Conservation (phyloP, 2,888 invertebrate genomes). For the Malthinus seriepunctatus region DNA sequence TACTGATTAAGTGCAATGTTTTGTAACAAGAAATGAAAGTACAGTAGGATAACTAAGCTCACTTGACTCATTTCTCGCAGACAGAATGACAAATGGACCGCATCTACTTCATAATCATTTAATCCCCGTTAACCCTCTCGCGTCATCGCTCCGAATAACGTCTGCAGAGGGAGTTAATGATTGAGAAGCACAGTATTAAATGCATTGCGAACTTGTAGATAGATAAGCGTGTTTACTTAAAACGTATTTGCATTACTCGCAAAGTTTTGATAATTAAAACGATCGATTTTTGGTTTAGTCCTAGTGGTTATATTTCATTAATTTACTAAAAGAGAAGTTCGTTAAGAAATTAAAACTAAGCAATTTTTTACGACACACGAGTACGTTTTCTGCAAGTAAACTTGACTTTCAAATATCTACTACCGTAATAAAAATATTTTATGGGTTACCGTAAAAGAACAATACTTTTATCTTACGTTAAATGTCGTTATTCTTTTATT, state of each 20-base stretch:
- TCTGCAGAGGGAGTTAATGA: conserved; percentile 36
- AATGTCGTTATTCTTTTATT: neutral
- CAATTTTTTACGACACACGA: neutral
- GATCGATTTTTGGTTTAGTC: neutral
- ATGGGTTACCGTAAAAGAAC: neutral
- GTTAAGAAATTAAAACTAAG: neutral
- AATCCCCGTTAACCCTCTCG: conserved; percentile 56
- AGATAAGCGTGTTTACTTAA: conserved; percentile 18
- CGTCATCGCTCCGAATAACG: conserved; percentile 47
- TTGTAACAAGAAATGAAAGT: conserved; percentile 21
- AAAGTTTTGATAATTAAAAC: neutral
- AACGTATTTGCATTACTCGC: conserved; percentile 1
- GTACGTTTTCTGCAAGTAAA: neutral
- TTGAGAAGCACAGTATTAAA: conserved; percentile 30
- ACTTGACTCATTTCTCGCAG: conserved; percentile 41
- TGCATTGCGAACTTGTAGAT: conserved; percentile 30
- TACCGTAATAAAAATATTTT: neutral
- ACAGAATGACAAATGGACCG: conserved; percentile 55
- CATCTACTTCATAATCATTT: conserved; percentile 56
- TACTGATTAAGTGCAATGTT: neutral
- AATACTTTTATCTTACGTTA: neutral
- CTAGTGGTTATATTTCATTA: neutral
- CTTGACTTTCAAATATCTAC: conserved; percentile 4
- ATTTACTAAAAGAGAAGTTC: neutral
- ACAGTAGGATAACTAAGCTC: conserved; percentile 14